Base-by-base conservation (phyloP, 2,888 invertebrate genomes). In the Electrophaes corylata region DNA sequence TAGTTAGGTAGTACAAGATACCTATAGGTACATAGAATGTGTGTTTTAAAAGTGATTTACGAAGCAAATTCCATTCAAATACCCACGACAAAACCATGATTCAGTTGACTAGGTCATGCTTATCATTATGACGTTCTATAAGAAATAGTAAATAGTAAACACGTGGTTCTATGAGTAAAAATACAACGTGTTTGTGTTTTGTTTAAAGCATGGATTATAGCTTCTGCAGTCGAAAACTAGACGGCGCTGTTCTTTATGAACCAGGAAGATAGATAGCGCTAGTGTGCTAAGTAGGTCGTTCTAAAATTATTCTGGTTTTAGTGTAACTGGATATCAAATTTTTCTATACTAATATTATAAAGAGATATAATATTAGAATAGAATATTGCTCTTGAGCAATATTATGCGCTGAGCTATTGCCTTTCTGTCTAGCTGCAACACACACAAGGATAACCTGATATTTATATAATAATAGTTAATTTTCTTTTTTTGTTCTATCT, bases 171-270 rank as follows among this genome's bases (percentile, higher is more conserved):
- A 29, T 46, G 46, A 50, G 37, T 37, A 57, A 64, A 54, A 56
- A 48, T 40, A 50, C 50, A 50, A 61, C 59, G 62, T 57, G 57
- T 48, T 43, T 37, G 11, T 52, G 48, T 56, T 40, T 47, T 45
- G 37, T 47, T 41, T 44, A 26, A n/a, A 45, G 35, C 55, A 51
- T 49, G 53, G 37, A 8, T 37, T 4, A n/a, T 6, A 47, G 19
- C 23, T 60, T 46, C 31, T 41, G 11, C 2, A 12, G 3, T 33
- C 1, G 2, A 26, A 8, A 18, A 52, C 51, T 48, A 60, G 60
- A 55, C 56, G 60, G 60, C 60, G 51, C 23, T 43, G 41, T 52
- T 1, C 0, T n/a, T 11, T 3, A 12, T 11, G 2, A 18, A 0
- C 3, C n/a, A 0, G 0, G 1, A 5, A 11, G 26, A 19, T 53